phyloP scores from a whole-genome alignment of 2,113 vertebrate species.

The Psephotus haematonotus region DNA sequence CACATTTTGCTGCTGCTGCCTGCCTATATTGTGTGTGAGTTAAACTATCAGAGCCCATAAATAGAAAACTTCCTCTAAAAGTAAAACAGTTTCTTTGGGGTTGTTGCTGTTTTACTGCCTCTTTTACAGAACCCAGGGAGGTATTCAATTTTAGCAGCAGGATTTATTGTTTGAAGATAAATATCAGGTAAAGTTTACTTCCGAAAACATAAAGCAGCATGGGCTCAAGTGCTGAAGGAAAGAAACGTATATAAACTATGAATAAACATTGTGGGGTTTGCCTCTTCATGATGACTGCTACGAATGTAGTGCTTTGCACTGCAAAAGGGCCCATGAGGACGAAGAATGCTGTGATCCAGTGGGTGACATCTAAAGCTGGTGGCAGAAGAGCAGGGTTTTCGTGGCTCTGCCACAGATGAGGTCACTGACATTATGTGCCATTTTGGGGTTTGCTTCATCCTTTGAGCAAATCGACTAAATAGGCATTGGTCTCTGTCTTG shows the following conservation, averaged over 20 bases:
- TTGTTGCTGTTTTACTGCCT: background rate
- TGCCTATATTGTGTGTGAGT: background rate
- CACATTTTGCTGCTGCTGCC: background rate
- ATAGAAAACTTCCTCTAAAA: background rate
- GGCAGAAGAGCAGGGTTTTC: background rate
- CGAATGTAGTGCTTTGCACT: background rate
- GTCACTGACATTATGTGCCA: rapidly evolving
- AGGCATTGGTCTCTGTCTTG: background rate
- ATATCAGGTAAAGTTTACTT: slow-evolving; percentile 23
- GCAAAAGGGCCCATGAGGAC: background rate
- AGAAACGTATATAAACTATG: background rate
- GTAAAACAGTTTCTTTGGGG: background rate
- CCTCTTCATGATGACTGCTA: background rate
- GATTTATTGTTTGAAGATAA: slow-evolving; percentile 34
- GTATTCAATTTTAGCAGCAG: background rate
- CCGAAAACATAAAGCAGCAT: background rate
- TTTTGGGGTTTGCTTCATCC: background rate
- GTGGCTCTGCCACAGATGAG: background rate
- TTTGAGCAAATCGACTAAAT: rapidly evolving
- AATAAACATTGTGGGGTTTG: background rate
- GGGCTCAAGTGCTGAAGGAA: background rate
- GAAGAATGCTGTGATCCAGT: background rate
- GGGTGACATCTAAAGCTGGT: background rate
- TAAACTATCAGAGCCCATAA: background rate
- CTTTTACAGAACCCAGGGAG: background rate